Conservation (phyloP, 2,797 vertebrate genomes). For the Acrossocheilus fasciatus region DNA sequence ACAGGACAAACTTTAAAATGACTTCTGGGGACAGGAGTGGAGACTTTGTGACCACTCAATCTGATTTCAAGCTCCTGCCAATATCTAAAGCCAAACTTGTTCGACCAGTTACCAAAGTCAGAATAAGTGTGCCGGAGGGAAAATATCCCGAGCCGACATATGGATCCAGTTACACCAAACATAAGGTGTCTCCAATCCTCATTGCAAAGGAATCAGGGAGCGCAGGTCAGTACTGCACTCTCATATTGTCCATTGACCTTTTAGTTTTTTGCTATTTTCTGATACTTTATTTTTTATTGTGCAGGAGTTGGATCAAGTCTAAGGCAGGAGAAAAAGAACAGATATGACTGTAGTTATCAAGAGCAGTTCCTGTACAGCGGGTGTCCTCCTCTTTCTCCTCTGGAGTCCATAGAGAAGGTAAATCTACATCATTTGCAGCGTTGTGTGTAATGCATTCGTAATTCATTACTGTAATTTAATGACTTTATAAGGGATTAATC, state of each 20-base stretch:
- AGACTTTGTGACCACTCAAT: constrained; percentile 49
- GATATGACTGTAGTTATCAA: constrained; percentile 53
- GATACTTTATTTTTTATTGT: neutral
- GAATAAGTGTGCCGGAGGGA: constrained; percentile 17
- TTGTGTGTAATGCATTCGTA: neutral
- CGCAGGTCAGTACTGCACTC: constrained; percentile 39
- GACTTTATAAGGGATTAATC: neutral
- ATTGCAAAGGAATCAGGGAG: constrained; percentile 48
- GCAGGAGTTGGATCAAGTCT: constrained; percentile 61
- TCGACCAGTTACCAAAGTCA: neutral
- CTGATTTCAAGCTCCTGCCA: constrained; percentile 29
- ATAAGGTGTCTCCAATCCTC: constrained; percentile 22
- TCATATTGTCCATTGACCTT: neutral
- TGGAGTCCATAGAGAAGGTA: constrained; percentile 61
- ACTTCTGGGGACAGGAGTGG: constrained; percentile 26
- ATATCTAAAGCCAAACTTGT: neutral
- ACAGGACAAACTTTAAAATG: constrained; percentile 64
- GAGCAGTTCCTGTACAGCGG: constrained; percentile 56
- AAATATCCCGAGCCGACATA: constrained; percentile 55
- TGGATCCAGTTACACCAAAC: constrained; percentile 48
- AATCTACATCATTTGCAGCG: no score
- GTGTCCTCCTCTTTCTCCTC: constrained; percentile 29
- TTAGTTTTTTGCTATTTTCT: neutral
- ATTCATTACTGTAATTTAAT: neutral
- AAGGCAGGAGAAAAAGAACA: constrained; percentile 37